phyloP scores from a whole-genome alignment of 2,797 vertebrate species.

The Petrocephalus schoutedeni region DNA sequence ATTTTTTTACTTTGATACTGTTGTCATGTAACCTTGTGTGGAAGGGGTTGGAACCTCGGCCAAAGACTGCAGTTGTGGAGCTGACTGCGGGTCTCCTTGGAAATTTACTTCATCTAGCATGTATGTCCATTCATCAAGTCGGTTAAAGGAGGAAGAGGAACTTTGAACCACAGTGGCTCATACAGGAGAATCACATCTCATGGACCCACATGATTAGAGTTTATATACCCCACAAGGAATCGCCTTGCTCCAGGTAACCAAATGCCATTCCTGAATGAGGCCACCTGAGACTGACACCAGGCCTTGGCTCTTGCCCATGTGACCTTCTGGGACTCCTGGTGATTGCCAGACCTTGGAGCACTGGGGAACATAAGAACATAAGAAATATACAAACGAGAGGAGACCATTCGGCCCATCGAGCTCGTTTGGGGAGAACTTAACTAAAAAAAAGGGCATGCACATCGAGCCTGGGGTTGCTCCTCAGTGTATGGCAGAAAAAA shows the following conservation, averaged over 20 bases:
- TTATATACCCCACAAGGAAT: neutral
- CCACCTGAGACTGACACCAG: no score
- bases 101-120: neutral
- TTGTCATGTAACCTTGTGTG: neutral
- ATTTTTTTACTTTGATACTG: neutral
- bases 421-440: no score
- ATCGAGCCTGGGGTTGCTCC: no score
- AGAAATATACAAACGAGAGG: no score
- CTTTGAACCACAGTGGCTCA: neutral
- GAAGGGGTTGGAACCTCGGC: neutral
- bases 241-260: neutral
- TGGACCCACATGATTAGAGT: neutral
- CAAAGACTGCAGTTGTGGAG: neutral
- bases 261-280: no score
- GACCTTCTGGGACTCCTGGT: no score
- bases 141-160: neutral
- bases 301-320: no score
- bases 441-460: no score
- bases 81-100: neutral
- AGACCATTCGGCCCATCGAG: no score
- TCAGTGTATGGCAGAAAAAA: no score
- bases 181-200: neutral
- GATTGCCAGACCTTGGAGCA: no score
- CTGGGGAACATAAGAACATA: no score
- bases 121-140: neutral